Evolutionary conservation across 2,888 invertebrate species (phyloP).

Genomic region (Acanthosepion esculentum): DNA sequence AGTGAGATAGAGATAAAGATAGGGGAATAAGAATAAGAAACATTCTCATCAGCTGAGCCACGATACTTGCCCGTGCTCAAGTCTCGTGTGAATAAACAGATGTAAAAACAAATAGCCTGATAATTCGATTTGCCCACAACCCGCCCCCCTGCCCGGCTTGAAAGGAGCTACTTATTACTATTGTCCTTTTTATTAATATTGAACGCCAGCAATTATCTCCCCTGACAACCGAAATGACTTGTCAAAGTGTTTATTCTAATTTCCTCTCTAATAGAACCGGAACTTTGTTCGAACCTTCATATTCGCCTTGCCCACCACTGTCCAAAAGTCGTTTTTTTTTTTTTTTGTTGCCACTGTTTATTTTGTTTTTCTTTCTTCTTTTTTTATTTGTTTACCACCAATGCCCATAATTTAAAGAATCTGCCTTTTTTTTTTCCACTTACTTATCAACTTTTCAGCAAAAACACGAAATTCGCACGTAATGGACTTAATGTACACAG

Average conservation of each 20-base stretch:
- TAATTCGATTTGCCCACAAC: too few relatives aligned
- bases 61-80: too few relatives aligned
- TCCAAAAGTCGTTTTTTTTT: neutral
- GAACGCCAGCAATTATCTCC: neutral
- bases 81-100: too few relatives aligned
- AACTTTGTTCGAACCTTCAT: neutral
- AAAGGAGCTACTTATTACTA: too few relatives aligned
- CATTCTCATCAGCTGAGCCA: too few relatives aligned
- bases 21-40: too few relatives aligned
- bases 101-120: too few relatives aligned
- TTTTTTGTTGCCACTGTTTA: neutral
- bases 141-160: too few relatives aligned
- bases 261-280: neutral
- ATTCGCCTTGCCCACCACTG: neutral
- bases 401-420: neutral
- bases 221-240: neutral
- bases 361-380: neutral
- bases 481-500: too few relatives aligned
- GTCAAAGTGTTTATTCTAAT: neutral
- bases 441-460: too few relatives aligned
- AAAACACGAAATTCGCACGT: too few relatives aligned
- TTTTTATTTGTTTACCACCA: neutral
- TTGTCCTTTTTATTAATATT: neutral
- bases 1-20: too few relatives aligned
- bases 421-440: neutral